Conservation (phyloP, 2,797 vertebrate genomes). For the Tokudaia muenninki region DNA sequence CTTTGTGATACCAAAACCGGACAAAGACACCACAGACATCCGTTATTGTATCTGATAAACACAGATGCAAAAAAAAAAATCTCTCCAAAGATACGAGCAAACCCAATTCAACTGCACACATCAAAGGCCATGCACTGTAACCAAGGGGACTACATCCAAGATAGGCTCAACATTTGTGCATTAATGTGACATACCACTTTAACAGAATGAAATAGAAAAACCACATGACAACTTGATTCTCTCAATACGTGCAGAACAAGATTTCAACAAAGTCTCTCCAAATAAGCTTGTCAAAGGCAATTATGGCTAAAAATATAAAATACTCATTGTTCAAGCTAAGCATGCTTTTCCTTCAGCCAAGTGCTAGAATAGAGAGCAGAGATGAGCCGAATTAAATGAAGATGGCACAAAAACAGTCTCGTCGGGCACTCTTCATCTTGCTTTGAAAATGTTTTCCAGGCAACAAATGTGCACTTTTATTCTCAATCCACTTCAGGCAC, state of each 20-base stretch:
- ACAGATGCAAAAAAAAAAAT: conserved; percentile 33
- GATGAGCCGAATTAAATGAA: background rate
- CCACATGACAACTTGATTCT: background rate
- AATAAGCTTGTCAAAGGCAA: conserved; percentile 47
- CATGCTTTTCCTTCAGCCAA: background rate
- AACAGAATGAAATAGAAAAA: conserved; percentile 36
- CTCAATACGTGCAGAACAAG: conserved; percentile 1
- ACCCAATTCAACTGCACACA: background rate
- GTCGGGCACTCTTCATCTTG: background rate
- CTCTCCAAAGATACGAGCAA: background rate
- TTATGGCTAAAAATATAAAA: conserved; percentile 56
- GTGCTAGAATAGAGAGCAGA: background rate
- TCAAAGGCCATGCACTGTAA: background rate
- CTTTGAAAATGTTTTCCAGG: conserved; percentile 49
- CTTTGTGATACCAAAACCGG: conserved; percentile 13
- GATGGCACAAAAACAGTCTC: background rate
- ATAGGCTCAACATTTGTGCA: background rate
- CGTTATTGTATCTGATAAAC: background rate
- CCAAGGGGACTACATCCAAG: background rate
- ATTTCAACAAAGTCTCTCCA: conserved; percentile 6
- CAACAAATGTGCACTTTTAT: background rate
- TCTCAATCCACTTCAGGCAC: background rate
- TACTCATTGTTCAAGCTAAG: background rate
- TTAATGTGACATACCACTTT: background rate
- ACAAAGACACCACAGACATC: conserved; percentile 18